A percentile compares a stretch with the other conserved stretches of the same genome.
Evolutionary conservation across 2,888 invertebrate species (phyloP).

Genomic region (Mystacides longicornis): DNA sequence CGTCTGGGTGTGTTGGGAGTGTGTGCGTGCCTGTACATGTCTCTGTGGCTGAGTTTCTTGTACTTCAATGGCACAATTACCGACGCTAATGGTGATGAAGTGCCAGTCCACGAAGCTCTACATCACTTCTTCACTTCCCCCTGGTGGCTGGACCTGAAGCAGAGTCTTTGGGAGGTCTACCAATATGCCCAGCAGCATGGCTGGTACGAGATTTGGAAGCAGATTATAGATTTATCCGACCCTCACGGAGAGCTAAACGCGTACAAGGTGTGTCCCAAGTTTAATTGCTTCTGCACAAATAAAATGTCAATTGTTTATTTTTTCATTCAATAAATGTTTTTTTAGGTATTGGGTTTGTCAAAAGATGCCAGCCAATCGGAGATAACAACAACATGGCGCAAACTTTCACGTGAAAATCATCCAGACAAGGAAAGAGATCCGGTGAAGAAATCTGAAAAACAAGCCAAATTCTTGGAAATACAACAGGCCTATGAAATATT

Average conservation of each 20-base stretch:
- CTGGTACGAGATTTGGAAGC: slow-evolving; percentile 81
- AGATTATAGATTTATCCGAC: slow-evolving; percentile 78
- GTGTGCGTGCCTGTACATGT: slow-evolving; percentile 61
- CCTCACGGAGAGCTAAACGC: slow-evolving; percentile 88
- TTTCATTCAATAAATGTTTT: too few species aligned
- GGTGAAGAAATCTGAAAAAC: slow-evolving; percentile 59
- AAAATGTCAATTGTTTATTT: neutral
- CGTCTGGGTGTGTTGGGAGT: slow-evolving; percentile 53
- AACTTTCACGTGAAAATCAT: slow-evolving; percentile 77
- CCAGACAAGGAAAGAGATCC: slow-evolving; percentile 84
- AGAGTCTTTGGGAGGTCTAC: slow-evolving; percentile 66
- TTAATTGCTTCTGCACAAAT: neutral
- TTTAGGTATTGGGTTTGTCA: slow-evolving; percentile 64
- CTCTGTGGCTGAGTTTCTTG: slow-evolving; percentile 70
- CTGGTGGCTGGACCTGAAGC: slow-evolving; percentile 77
- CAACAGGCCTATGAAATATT: slow-evolving; percentile 88
- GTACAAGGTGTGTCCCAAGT: slow-evolving; percentile 52
- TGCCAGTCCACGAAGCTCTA: slow-evolving; percentile 80
- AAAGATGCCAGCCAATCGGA: slow-evolving; percentile 79
- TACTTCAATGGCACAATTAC: slow-evolving; percentile 84
- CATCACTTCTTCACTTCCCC: slow-evolving; percentile 86
- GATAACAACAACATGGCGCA: slow-evolving; percentile 75
- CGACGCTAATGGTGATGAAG: slow-evolving; percentile 78
- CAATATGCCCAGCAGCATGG: slow-evolving; percentile 77
- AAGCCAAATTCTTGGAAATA: slow-evolving; percentile 86